A percentile compares a stretch with the other conserved stretches of the same genome.
Conservation (phyloP, 2,797 vertebrate species). For the Synanceia verrucosa region DNA sequence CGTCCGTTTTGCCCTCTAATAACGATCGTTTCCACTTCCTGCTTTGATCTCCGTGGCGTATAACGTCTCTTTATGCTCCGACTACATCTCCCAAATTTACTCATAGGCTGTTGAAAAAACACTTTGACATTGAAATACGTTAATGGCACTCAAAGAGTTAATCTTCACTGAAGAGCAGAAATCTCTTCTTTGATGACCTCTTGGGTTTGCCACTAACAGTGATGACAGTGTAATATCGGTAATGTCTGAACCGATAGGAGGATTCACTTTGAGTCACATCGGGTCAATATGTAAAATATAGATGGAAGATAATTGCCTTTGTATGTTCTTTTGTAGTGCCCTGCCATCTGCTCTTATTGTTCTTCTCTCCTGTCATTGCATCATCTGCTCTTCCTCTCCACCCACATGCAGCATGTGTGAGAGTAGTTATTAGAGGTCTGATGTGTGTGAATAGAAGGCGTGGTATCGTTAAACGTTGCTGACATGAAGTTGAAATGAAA, state of each 20-base stretch:
- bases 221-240: neutral
- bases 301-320: constrained; percentile 50
- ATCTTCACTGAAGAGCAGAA: neutral
- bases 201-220: neutral
- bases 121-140: too few species aligned
- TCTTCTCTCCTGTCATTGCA: constrained; percentile 28
- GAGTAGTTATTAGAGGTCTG: constrained; percentile 51
- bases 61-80: too few species aligned
- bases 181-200: neutral
- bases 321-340: constrained; percentile 18
- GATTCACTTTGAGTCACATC: neutral
- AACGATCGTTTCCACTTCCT: too few species aligned
- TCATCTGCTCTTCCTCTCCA: constrained; percentile 39
- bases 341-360: constrained; percentile 56
- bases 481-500: constrained; percentile 19
- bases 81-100: too few species aligned
- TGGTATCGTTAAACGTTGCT: constrained; percentile 6
- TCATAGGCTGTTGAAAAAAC: too few species aligned
- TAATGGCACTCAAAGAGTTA: too few species aligned
- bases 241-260: constrained; percentile 7
- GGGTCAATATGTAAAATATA: constrained; percentile 21
- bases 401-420: constrained; percentile 34
- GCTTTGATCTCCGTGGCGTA: too few species aligned
- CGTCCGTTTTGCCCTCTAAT: too few species aligned
- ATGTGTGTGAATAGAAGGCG: constrained; percentile 46